Base-by-base conservation (phyloP, 2,888 invertebrate species). In the Minunthozetes semirufus region DNA sequence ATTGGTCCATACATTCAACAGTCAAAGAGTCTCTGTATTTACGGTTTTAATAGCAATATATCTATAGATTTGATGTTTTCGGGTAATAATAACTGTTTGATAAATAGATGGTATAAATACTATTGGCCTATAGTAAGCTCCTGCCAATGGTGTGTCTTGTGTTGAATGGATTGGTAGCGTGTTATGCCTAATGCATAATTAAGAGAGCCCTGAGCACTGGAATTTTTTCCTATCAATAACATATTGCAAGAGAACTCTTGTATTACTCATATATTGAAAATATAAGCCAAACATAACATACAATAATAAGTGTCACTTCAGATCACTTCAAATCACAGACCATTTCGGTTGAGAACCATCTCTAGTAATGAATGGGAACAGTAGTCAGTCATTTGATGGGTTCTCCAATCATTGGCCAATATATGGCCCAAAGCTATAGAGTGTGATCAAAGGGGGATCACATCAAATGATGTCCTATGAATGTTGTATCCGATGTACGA, bases 181-280 rank as follows among this genome's bases (percentile, higher is more conserved):
- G 68, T 68, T 68, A n/a, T 68, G 42, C 22, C 33, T 68, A 68
- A 68, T 68, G 68, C 42, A 68, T 68, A 68, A 68, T 68, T 68
- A 68, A 42, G 22, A 42, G 22, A 9, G 56, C 56, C 63, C 46
- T 17, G 38, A 68, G 27, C 13, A 38, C 68, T 17, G 38, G 38
- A 15, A 22, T n/a, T 19, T 68, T 46, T 61, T 19, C 68, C 38
- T 68, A 68, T 68, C 68, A 68, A 68, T 68, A 68, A 61, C 17
- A 68, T 42, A 68, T 56, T 56, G 11, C 25, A 11, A 22, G 22
- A 19, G 46, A 11, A 68, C 8, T 68, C 42, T 68, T 68, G 68
- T 68, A 22, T 63, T 63, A 25, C 5, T 63, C n/a, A 11, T 15
- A 17, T 22, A 56, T 56, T n/a, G 1, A n/a, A 19, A 50, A 19